phyloP scores from a whole-genome alignment of 2,113 vertebrate genomes.

The Ochotona princeps region DNA sequence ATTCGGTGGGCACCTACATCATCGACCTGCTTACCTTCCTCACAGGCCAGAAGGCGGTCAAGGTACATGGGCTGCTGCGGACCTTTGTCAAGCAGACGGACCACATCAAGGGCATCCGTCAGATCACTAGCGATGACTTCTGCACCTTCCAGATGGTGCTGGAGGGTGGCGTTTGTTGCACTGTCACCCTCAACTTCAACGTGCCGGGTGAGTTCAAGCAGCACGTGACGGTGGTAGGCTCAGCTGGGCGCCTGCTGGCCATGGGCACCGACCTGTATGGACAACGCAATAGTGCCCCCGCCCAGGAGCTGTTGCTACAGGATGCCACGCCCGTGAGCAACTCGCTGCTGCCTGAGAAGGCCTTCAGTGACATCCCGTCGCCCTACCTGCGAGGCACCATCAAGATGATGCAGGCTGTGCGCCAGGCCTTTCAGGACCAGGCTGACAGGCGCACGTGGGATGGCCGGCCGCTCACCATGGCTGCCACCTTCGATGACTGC shows the following conservation, averaged over 20 bases:
- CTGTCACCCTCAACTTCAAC: conserved; percentile 98
- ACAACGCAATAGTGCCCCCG: conserved; percentile 92
- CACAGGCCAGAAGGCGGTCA: conserved; percentile 94
- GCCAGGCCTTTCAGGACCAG: conserved; percentile 97
- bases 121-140: conserved; percentile 99
- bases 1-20: conserved; percentile 98
- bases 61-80: conserved; percentile 97
- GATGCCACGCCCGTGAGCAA: conserved; percentile 93
- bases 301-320: conserved; percentile 93
- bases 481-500: conserved; percentile 99
- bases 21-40: conserved; percentile 98
- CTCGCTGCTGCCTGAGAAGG: conserved; percentile 95
- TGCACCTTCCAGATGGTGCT: conserved; percentile 99
- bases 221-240: conserved; percentile 95
- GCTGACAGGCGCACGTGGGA: conserved; percentile 98
- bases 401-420: conserved; percentile 97
- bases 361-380: conserved; percentile 96
- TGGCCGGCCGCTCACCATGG: conserved; percentile 96
- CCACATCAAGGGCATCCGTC: conserved; percentile 97
- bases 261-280: conserved; percentile 95
- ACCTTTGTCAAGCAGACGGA: conserved; percentile 99
- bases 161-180: conserved; percentile 96
- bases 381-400: conserved; percentile 97
- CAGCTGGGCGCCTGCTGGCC: conserved; percentile 91
- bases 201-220: conserved; percentile 97